Conservation (phyloP, 2,797 vertebrate species). For the Sarcophilus harrisii region DNA sequence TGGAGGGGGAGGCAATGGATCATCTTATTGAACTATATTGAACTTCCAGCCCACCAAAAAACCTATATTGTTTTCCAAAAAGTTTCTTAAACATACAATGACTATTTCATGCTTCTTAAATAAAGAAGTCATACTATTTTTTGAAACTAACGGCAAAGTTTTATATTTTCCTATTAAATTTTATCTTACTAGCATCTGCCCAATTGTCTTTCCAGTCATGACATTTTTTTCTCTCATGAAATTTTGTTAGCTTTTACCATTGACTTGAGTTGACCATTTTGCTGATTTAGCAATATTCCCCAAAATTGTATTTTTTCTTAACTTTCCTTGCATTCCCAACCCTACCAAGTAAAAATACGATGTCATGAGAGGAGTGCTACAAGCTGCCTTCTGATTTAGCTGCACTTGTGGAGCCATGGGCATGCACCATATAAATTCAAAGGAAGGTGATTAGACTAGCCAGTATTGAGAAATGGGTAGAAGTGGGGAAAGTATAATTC, state of each 20-base stretch:
- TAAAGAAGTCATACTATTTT: no score
- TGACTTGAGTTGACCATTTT: background rate
- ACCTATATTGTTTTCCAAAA: background rate
- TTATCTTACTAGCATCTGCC: background rate
- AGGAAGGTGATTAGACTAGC: background rate
- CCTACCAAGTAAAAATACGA: background rate
- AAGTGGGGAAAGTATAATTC: background rate
- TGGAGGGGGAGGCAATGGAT: background rate
- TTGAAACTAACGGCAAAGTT: background rate
- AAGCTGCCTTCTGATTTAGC: background rate
- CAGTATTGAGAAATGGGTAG: background rate
- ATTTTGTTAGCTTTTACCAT: background rate
- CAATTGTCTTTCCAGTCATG: background rate
- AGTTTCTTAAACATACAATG: background rate
- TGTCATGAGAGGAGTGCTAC: background rate
- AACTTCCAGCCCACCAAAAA: background rate
- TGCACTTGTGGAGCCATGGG: background rate
- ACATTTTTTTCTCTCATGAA: background rate
- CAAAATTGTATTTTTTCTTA: background rate
- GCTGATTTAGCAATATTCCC: background rate
- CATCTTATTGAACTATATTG: background rate
- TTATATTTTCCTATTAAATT: background rate
- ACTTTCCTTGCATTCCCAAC: background rate
- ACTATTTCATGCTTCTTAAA: background rate
- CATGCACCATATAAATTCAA: background rate